Base-by-base conservation (phyloP, 2,888 invertebrate genomes). In the Mongoloraphidia duomilia region DNA sequence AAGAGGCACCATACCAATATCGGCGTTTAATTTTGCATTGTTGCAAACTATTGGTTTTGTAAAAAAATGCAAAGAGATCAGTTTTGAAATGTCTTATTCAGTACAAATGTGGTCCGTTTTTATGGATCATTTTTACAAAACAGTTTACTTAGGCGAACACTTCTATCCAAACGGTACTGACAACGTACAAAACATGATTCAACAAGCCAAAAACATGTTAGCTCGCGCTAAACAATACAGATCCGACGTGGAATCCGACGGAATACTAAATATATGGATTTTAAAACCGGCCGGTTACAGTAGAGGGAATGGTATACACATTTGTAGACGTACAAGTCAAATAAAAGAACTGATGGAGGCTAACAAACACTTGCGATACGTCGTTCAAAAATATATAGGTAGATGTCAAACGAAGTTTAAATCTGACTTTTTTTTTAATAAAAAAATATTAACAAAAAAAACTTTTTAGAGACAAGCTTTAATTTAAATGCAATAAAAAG, bases 381-480 rank as follows among this genome's bases (percentile, higher is more conserved):
- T 92, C 34, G 79, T 89, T 9, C 92, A 93, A 65, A 93, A 93
- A 70, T 93, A 93, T 62, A 88, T 93, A 55, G 90, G 89, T 88
- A 67, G 62, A 33, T 42, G n/a, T n/a, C n/a, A n/a, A n/a, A n/a
- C n/a, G n/a, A n/a, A n/a, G n/a, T n/a, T n/a, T n/a, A n/a, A n/a
- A n/a, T n/a, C n/a, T n/a, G n/a, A n/a, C n/a, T n/a, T n/a, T n/a
- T n/a, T n/a, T n/a, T n/a, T n/a, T n/a, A n/a, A n/a, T n/a, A n/a
- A n/a, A n/a, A n/a, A n/a, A n/a, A n/a, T n/a, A n/a, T n/a, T n/a
- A n/a, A n/a, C n/a, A n/a, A n/a, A n/a, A n/a, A n/a, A n/a, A n/a
- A n/a, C n/a, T n/a, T n/a, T n/a, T n/a, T n/a, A n/a, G n/a, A n/a
- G n/a, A n/a, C n/a, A n/a, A n/a, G n/a, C n/a, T n/a, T n/a, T n/a